Evolutionary conservation across 1,140 invertebrate species (phyloP), one percentile per base, ranked within the genome.

Genomic region (Chlorops oryzae): DNA sequence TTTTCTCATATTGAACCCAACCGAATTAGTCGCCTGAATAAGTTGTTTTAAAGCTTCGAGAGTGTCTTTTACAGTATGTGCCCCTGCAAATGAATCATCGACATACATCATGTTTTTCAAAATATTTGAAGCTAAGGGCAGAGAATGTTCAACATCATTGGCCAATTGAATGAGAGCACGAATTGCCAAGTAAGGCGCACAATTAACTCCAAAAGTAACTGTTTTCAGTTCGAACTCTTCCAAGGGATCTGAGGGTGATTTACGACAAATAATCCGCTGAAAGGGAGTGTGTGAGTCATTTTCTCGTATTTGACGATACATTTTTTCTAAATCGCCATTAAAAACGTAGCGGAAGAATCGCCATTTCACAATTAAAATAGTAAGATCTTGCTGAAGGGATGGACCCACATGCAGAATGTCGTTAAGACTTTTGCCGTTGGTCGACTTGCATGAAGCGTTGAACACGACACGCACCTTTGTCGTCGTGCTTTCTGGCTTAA

Each of bases 401-500:
- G 54, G 35, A 75, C 74, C 73, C 0, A 47, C 47, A 3, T 57
- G 42, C 41, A 74, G 47, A 2, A 58, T 28, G 27, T 75, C 62
- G 57, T 75, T 76, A 10, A 74, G 46, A 22, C 62, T 73, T 13
- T 56, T 24, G 21, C 65, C 70, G 15, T 44, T 51, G 2, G 52
- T 45, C 2, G 64, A 63, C 47, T 59, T 62, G 10, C 48, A 40
- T 4, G 72, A 74, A 6, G 56, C 65, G 51, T 74, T 66, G 44
- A 72, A 74, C 13, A 76, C 74, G 6, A 74, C 64, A 46, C 73
- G 46, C 5, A 73, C 39, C 53, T 68, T 70, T 2, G 70, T 72
- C 7, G 63, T 70, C 10, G 45, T 41, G 13, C 57, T 61, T 18
- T 54, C 35, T 18, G 51, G 43, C 43, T 62, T 63, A 7, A 70